Conservation (phyloP, 2,113 vertebrate genomes). For the Thunnus thynnus region DNA sequence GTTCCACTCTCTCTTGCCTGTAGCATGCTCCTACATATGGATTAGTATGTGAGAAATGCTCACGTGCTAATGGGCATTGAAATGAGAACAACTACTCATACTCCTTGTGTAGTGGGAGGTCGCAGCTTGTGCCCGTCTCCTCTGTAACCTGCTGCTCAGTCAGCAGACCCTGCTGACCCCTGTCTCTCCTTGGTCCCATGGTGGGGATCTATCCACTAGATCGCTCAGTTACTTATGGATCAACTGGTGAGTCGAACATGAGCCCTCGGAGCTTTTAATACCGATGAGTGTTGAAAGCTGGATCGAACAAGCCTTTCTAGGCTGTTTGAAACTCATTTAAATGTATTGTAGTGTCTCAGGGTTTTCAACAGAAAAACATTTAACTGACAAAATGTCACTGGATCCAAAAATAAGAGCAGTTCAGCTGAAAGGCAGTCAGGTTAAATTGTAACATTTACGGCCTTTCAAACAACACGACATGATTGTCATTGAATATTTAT, state of each 20-base stretch:
- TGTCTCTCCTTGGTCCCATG: constrained; percentile 2
- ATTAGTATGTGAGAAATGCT: neutral
- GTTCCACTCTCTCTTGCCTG: neutral
- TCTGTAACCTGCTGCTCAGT: constrained; percentile 14
- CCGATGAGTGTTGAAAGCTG: constrained; percentile 7
- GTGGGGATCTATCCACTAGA: neutral
- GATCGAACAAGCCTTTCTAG: neutral
- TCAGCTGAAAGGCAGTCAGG: constrained; percentile 40
- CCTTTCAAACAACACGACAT: constrained; percentile 50
- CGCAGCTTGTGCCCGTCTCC: neutral
- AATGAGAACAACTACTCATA: too few species aligned
- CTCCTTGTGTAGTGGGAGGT: neutral
- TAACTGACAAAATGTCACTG: constrained; percentile 29
- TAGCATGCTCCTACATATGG: neutral
- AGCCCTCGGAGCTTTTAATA: constrained; percentile 18
- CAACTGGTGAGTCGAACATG: neutral
- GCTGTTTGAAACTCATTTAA: neutral
- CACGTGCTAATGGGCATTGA: neutral
- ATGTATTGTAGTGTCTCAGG: constrained; percentile 18
- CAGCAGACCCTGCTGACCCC: constrained; percentile 32
- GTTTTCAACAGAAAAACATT: constrained; percentile 36
- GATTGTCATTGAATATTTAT: constrained; percentile 56
- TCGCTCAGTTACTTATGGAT: constrained; percentile 26
- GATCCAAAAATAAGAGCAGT: constrained; percentile 3
- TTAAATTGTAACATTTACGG: constrained; percentile 48